These are phyloP conservation scores for Sarcophaga bullata DNA, from an alignment of 1,140 invertebrate genomes.

Conservation along the genomic window DNA sequence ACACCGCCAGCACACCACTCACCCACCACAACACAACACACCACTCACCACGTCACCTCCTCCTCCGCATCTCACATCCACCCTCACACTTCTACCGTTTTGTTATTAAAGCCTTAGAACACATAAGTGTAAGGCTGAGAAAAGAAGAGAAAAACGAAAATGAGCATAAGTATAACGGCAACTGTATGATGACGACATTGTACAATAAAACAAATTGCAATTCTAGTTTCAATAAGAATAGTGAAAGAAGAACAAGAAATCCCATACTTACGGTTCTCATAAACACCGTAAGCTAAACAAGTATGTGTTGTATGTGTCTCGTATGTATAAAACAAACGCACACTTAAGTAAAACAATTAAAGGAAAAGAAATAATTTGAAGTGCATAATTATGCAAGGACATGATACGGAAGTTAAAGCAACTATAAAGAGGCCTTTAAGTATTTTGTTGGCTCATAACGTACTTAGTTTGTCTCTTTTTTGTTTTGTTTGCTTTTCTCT, in stretches of 20 bases:
- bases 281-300: not conserved
- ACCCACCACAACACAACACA: too few species aligned
- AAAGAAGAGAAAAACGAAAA: too few species aligned
- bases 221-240: too few species aligned
- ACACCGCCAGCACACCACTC: too few species aligned
- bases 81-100: too few species aligned
- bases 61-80: too few species aligned
- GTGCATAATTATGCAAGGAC: slow-evolving; percentile 35
- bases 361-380: not conserved
- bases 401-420: not conserved
- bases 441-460: not conserved
- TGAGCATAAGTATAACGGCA: not conserved
- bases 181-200: not conserved
- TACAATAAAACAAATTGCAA: not conserved
- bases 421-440: not conserved
- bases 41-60: too few species aligned
- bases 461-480: too few species aligned
- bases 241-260: slow-evolving; percentile 22
- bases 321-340: not conserved
- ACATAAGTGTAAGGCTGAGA: not conserved
- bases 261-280: slow-evolving; percentile 13
- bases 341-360: slow-evolving; percentile 31
- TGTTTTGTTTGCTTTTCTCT: too few species aligned
- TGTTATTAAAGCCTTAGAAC: slow-evolving; percentile 4
- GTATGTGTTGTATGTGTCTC: slow-evolving; percentile 16